These are phyloP conservation scores for Capreolus pygargus DNA, from an alignment of 2,113 vertebrate genomes.

Conservation along the genomic window DNA sequence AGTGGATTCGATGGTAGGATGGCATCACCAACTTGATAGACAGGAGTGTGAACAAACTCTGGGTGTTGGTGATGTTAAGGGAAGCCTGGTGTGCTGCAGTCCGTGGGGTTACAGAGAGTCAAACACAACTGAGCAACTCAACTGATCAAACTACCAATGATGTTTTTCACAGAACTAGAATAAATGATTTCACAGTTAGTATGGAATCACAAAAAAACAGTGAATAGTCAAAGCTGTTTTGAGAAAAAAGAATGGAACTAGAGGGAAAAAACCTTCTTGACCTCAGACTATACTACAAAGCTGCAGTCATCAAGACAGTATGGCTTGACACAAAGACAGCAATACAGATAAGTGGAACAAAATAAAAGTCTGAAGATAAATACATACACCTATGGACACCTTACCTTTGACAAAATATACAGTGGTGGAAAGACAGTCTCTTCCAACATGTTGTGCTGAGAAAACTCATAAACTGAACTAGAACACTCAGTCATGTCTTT, in stretches of 20 bases:
- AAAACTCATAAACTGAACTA: not conserved
- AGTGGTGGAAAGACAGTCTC: not conserved
- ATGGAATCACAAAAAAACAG: not conserved
- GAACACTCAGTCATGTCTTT: not conserved
- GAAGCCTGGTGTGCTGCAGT: not conserved
- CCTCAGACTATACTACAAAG: not conserved
- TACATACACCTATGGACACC: not conserved
- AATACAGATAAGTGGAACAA: not conserved
- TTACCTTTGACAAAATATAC: not conserved
- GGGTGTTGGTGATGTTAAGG: not conserved
- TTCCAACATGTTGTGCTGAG: not conserved
- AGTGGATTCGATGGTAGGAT: not conserved
- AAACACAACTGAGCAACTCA: not conserved
- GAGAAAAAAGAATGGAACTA: not conserved
- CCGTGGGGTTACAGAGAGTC: not conserved
- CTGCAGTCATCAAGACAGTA: not conserved
- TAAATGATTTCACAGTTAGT: not conserved
- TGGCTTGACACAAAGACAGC: not conserved
- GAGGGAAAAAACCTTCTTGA: not conserved
- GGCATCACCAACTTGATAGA: not conserved
- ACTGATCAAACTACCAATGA: not conserved
- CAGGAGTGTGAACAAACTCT: not conserved
- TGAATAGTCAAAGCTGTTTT: not conserved
- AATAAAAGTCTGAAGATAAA: not conserved
- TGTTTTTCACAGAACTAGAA: not conserved